A percentile compares a stretch with the other conserved stretches of the same genome.
These are phyloP conservation scores for Xiphorhynchus erythropygius DNA, from an alignment of 2,797 vertebrate genomes.

Conservation along the genomic window DNA sequence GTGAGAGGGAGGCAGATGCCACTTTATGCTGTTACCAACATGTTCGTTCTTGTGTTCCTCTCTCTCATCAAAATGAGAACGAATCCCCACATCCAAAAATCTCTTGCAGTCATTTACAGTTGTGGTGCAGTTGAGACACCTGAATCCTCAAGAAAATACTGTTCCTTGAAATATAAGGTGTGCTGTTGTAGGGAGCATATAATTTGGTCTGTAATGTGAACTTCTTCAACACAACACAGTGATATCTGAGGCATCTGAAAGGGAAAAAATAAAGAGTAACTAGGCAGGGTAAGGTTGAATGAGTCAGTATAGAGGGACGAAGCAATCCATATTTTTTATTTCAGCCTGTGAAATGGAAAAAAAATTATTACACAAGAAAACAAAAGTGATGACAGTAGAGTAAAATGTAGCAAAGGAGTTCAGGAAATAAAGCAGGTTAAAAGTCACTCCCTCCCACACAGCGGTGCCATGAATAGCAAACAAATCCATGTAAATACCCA, in stretches of 20 bases:
- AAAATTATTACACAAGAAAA: not conserved
- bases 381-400: not conserved
- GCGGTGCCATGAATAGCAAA: not conserved
- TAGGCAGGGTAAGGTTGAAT: not conserved
- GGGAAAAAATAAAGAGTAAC: not conserved
- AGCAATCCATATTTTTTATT: not conserved
- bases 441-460: not conserved
- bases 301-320: not conserved
- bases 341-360: not conserved
- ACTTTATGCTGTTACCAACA: not conserved
- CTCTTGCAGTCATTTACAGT: not conserved
- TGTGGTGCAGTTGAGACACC: not conserved
- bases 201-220: not conserved
- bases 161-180: not conserved
- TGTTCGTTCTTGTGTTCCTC: not conserved
- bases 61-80: not conserved
- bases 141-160: not conserved
- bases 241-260: not conserved
- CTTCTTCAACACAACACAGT: not conserved
- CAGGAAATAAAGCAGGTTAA: not conserved
- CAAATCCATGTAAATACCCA: fast-evolving
- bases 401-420: not conserved
- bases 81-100: not conserved
- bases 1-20: not conserved
- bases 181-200: not conserved